These are phyloP conservation scores for Hemiscyllium ocellatum DNA, from an alignment of 2,113 vertebrate genomes.

Conservation along the genomic window DNA sequence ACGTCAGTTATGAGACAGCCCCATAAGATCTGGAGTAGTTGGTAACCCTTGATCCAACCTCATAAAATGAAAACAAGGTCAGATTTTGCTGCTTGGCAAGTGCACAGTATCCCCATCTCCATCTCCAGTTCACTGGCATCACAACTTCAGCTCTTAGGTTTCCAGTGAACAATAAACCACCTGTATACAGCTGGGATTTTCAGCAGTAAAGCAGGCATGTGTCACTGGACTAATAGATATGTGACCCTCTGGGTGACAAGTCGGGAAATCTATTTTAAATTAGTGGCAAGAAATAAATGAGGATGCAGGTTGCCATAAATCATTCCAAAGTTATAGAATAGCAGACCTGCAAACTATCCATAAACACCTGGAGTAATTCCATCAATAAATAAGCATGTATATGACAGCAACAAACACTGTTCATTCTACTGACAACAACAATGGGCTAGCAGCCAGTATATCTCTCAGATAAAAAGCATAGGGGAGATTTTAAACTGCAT, in stretches of 20 bases:
- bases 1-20: too few species aligned
- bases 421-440: background rate
- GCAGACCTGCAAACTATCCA: background rate
- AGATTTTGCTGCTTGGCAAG: background rate
- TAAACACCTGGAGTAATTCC: background rate
- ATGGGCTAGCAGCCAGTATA: background rate
- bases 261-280: background rate
- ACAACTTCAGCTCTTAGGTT: background rate
- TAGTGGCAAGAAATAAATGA: slow-evolving; percentile 6
- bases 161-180: background rate
- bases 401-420: slow-evolving; percentile 6
- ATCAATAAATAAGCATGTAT: background rate
- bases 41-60: background rate
- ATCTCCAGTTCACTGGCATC: background rate
- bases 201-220: background rate
- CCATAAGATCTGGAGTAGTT: too few species aligned
- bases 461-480: background rate
- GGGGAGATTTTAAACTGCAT: background rate
- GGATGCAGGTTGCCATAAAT: background rate
- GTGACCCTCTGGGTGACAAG: background rate
- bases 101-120: background rate
- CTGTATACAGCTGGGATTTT: background rate
- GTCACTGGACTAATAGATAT: slow-evolving; percentile 7
- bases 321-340: background rate
- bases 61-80: background rate